Evolutionary conservation across 2,888 invertebrate species (phyloP).

Genomic region (Xestia ashworthii): DNA sequence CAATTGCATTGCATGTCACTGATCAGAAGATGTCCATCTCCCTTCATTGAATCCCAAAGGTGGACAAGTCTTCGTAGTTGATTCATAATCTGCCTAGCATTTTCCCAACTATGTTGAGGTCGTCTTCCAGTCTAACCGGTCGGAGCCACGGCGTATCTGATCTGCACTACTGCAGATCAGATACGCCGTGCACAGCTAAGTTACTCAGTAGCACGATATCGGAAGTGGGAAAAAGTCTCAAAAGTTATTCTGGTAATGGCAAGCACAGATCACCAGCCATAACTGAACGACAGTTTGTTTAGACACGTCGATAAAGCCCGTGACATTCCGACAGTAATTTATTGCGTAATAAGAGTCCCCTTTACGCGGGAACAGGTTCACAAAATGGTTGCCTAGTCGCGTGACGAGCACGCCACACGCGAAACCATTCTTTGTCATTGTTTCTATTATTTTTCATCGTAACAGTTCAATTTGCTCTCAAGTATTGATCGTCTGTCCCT

Average conservation of each 20-base stretch:
- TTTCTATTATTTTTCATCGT: conserved; percentile 63
- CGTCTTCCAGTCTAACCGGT: background rate
- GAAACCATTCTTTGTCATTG: conserved; percentile 63
- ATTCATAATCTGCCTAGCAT: background rate
- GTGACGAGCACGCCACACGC: conserved; percentile 60
- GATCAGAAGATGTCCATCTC: background rate
- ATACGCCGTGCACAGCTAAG: too few species aligned
- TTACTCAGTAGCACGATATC: background rate
- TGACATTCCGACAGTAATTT: conserved; percentile 64
- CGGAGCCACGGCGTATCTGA: background rate
- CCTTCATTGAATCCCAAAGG: background rate
- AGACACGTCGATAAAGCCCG: conserved; percentile 56
- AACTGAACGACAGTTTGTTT: conserved; percentile 42
- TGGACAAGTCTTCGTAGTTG: background rate
- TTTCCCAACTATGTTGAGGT: background rate
- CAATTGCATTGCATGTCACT: background rate
- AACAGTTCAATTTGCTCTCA: conserved; percentile 65
- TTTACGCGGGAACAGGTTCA: conserved; percentile 57
- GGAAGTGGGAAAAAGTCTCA: background rate
- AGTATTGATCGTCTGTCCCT: conserved; percentile 61
- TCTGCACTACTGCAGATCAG: background rate
- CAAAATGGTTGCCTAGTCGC: conserved; percentile 53
- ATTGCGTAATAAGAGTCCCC: conserved; percentile 58
- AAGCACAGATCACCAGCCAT: conserved; percentile 24
- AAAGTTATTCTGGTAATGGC: conserved; percentile 29